These are phyloP conservation scores for Phocides pigmalion DNA, from an alignment of 1,140 invertebrate genomes.

Conservation along the genomic window DNA sequence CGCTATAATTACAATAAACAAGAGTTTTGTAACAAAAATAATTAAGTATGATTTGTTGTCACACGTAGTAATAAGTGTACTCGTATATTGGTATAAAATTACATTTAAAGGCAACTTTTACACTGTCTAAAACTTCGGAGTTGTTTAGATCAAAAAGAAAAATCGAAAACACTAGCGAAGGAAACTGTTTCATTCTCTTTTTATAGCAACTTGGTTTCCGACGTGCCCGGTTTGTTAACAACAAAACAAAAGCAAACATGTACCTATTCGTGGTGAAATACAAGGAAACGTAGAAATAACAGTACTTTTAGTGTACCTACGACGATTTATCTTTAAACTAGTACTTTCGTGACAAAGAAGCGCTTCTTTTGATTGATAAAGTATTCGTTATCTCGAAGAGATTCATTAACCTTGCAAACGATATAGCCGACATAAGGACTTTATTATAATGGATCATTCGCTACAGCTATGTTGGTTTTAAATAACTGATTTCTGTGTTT, in stretches of 20 bases:
- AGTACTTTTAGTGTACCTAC: not conserved
- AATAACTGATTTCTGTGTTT: too few species aligned
- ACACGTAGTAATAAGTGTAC: too few species aligned
- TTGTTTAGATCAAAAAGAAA: conserved; percentile 31
- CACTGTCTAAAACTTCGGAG: conserved; percentile 15
- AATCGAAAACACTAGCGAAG: conserved; percentile 20
- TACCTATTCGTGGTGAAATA: not conserved
- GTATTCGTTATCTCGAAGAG: too few species aligned
- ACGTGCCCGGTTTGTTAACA: conserved; percentile 37
- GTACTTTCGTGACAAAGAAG: not conserved
- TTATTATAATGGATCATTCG: too few species aligned
- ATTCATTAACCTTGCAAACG: too few species aligned
- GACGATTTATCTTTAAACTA: not conserved
- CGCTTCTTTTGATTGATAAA: too few species aligned
- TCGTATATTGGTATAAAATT: conserved; percentile 9
- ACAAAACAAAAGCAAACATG: conserved; percentile 27
- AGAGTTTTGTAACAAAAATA: too few species aligned
- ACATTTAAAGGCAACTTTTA: conserved; percentile 11
- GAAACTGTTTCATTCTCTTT: conserved; percentile 38
- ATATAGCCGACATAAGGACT: too few species aligned
- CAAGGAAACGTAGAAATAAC: not conserved
- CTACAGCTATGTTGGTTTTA: too few species aligned
- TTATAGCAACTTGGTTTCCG: conserved; percentile 41
- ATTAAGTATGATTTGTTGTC: too few species aligned
- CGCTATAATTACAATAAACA: too few species aligned